These are phyloP conservation scores for Cygnus olor DNA, from an alignment of 2,797 vertebrate species.

Conservation along the genomic window DNA sequence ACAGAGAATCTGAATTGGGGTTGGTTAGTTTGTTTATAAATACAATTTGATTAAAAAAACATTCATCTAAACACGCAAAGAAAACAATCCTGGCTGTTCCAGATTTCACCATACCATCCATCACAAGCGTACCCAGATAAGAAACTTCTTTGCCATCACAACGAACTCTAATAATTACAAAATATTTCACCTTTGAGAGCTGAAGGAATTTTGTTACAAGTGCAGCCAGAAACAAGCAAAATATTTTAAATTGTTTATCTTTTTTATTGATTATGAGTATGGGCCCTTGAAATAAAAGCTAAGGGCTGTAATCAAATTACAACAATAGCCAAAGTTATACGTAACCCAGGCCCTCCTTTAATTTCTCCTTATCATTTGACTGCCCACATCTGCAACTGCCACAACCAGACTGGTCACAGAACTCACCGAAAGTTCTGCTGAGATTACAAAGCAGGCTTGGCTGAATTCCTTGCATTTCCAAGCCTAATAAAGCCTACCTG, in stretches of 20 bases:
- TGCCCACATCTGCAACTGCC: background rate
- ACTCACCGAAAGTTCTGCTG: background rate
- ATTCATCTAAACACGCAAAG: background rate
- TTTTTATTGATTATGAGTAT: background rate
- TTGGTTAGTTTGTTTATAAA: background rate
- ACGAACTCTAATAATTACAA: background rate
- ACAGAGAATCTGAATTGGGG: background rate
- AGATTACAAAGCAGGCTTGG: background rate
- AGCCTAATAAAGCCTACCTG: slow-evolving; percentile 82
- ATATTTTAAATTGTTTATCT: background rate
- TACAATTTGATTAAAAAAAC: background rate
- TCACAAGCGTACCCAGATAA: no score
- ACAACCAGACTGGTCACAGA: background rate
- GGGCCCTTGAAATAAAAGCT: background rate
- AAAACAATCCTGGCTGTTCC: background rate
- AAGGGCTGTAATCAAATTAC: background rate
- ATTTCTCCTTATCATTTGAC: background rate
- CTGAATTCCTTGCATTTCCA: background rate
- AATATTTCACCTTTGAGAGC: background rate
- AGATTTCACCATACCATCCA: background rate
- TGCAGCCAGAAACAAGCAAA: background rate
- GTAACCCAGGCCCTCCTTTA: background rate
- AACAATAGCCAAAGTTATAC: background rate
- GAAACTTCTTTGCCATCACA: background rate
- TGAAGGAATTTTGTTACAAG: background rate